phyloP scores from a whole-genome alignment of 2,888 invertebrate species.

The Lepidocyrtinus sp. region DNA sequence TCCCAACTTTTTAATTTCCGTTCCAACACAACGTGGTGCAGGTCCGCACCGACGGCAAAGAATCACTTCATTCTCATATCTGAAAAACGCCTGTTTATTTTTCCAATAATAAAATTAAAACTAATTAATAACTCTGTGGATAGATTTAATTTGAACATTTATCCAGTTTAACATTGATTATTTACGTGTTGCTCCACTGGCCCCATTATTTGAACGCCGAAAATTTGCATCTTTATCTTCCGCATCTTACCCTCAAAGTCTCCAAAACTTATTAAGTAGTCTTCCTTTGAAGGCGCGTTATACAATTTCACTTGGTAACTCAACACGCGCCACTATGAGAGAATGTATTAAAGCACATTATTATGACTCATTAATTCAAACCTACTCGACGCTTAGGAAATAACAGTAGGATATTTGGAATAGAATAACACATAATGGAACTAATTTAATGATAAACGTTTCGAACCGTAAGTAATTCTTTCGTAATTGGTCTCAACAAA shows the following conservation, averaged over 20 bases:
- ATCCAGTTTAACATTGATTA: too few species aligned
- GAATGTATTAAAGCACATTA: too few species aligned
- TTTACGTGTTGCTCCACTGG: background rate
- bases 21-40: background rate
- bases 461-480: background rate
- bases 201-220: background rate
- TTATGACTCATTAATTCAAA: too few species aligned
- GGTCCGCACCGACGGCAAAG: background rate
- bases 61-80: background rate
- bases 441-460: background rate
- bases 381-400: too few species aligned
- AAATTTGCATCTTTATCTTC: background rate
- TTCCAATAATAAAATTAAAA: background rate
- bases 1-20: background rate
- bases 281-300: background rate
- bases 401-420: too few species aligned
- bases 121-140: background rate
- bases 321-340: slow-evolving; percentile 25
- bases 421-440: background rate
- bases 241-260: background rate
- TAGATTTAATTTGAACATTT: background rate
- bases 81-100: background rate
- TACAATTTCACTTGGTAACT: slow-evolving; percentile 19
- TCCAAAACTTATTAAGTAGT: background rate
- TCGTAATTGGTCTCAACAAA: slow-evolving; percentile 15